A percentile compares a stretch with the other conserved stretches of the same genome.
phyloP scores from a whole-genome alignment of 2,113 vertebrate genomes.

The Heterochromis multidens region DNA sequence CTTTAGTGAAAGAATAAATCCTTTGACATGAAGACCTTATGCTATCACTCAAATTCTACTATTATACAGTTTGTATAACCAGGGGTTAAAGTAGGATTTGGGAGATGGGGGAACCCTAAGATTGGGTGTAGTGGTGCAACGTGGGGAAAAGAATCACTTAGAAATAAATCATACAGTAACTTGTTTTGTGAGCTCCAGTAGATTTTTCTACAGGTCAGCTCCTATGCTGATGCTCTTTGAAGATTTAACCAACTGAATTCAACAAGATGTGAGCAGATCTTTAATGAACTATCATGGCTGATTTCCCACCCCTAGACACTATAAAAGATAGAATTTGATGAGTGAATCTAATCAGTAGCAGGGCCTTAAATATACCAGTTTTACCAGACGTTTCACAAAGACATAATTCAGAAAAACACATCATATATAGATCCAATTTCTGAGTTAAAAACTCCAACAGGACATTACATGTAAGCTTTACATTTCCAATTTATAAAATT shows the following conservation, averaged over 20 bases:
- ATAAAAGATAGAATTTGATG: not conserved
- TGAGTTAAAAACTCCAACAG: not conserved
- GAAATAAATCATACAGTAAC: not conserved
- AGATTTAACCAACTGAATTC: not conserved
- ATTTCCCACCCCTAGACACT: not conserved
- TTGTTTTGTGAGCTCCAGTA: not conserved
- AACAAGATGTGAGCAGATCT: not conserved
- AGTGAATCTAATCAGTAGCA: not conserved
- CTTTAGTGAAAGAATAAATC: not conserved
- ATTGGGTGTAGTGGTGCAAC: rapidly evolving
- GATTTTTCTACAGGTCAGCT: not conserved
- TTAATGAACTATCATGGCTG: not conserved
- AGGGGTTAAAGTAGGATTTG: not conserved
- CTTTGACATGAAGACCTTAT: not conserved
- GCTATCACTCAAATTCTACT: not conserved
- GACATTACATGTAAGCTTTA: too few relatives aligned
- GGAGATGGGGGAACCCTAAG: rapidly evolving
- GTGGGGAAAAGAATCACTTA: not conserved
- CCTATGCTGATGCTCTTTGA: not conserved
- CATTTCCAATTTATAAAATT: not conserved
- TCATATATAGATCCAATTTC: not conserved
- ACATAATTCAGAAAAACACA: not conserved
- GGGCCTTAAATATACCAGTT: not conserved
- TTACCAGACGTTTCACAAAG: not conserved
- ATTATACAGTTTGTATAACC: not conserved